These are phyloP conservation scores for Oryzias celebensis DNA, from an alignment of 2,113 vertebrate genomes.

Conservation along the genomic window DNA sequence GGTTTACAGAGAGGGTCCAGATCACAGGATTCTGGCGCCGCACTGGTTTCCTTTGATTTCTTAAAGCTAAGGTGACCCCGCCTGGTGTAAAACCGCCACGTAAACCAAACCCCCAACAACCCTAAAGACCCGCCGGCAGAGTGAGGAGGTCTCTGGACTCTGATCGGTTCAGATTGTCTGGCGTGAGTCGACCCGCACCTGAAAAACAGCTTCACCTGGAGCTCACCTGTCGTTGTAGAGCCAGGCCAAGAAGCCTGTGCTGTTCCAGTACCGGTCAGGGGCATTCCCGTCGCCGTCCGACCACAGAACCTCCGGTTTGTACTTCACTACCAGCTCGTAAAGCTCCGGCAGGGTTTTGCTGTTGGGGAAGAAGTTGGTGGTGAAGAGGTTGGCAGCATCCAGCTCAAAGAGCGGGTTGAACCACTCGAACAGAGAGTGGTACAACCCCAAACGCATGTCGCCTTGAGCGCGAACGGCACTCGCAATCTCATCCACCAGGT, in stretches of 20 bases:
- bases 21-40: too few relatives aligned
- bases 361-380: slow-evolving; percentile 80
- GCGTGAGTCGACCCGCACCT: background rate
- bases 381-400: slow-evolving; percentile 80
- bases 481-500: slow-evolving; percentile 86
- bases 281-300: slow-evolving; percentile 91
- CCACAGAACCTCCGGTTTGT: slow-evolving; percentile 92
- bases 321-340: slow-evolving; percentile 85
- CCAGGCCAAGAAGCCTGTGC: slow-evolving; percentile 94
- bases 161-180: too few relatives aligned
- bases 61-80: too few relatives aligned
- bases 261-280: slow-evolving; percentile 91
- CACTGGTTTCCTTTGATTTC: too few relatives aligned
- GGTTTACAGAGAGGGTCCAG: background rate
- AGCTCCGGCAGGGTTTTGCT: slow-evolving; percentile 89
- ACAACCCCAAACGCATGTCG: slow-evolving; percentile 86
- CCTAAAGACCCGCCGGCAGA: too few relatives aligned
- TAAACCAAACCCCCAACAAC: too few relatives aligned
- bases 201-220: background rate
- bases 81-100: too few relatives aligned
- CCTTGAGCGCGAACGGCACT: slow-evolving; percentile 77
- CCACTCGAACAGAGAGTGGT: slow-evolving; percentile 97
- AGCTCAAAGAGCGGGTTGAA: slow-evolving; percentile 87
- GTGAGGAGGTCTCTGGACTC: too few relatives aligned
- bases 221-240: slow-evolving; percentile 93